Evolutionary conservation across 2,888 invertebrate species (phyloP).

Genomic region (Stenchaetothrips biformis): DNA sequence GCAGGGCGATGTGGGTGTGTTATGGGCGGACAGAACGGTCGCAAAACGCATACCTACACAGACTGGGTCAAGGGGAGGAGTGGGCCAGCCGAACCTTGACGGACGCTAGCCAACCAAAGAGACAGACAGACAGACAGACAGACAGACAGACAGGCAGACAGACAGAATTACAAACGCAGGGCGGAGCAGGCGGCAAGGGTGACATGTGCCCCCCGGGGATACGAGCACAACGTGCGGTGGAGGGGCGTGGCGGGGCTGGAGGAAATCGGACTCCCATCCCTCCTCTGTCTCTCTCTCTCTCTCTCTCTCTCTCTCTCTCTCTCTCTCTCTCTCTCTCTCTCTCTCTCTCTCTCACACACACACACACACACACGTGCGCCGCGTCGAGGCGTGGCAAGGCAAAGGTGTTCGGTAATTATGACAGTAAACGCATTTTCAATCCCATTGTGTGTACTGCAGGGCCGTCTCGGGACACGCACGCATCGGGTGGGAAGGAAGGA

Average conservation of each 20-base stretch:
- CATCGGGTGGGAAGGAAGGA: no score
- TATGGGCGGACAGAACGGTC: no score
- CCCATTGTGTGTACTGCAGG: slow-evolving; percentile 1
- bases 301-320: no score
- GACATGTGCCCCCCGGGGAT: not conserved
- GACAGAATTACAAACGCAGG: not conserved
- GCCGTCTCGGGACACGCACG: no score
- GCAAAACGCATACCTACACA: not conserved
- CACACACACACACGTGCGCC: not conserved
- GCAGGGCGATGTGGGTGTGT: not conserved
- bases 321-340: no score
- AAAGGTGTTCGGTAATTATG: slow-evolving; percentile 10
- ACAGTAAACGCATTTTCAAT: slow-evolving; percentile 1
- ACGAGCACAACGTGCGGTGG: not conserved
- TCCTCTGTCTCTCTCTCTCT: not conserved
- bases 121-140: not conserved
- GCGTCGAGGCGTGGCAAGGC: not conserved
- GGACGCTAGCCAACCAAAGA: not conserved
- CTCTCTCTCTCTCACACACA: no score
- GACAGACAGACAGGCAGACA: not conserved
- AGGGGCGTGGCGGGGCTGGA: not conserved
- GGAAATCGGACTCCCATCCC: not conserved
- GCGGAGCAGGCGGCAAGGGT: not conserved
- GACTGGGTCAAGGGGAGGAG: slow-evolving; percentile 12
- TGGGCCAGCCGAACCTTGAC: not conserved